phyloP scores from a whole-genome alignment of 1,140 invertebrate species.

The Drosophila nasuta region DNA sequence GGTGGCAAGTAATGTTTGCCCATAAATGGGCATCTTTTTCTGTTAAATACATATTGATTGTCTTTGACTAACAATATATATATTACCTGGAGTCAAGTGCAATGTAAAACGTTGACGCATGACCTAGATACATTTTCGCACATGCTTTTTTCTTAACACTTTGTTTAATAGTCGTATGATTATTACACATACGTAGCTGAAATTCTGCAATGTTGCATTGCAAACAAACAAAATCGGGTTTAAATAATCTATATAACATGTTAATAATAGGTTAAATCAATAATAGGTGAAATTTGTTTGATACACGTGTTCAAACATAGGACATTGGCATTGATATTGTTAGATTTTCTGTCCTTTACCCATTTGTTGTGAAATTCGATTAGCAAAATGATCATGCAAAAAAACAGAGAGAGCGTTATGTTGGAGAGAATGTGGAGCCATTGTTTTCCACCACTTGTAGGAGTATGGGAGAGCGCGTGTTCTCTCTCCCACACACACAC shows the following conservation, averaged over 20 bases:
- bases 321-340: constrained; percentile 15
- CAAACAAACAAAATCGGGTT: neutral
- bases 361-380: constrained; percentile 74
- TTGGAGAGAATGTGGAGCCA: neutral
- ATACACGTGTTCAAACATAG: constrained; percentile 4
- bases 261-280: neutral
- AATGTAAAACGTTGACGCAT: constrained; percentile 40
- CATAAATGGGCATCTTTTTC: neutral
- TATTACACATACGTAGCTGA: constrained; percentile 8
- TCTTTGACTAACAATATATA: neutral
- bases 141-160: neutral
- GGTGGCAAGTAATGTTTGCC: neutral
- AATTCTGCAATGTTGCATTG: neutral
- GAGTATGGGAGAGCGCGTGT: neutral
- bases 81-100: neutral
- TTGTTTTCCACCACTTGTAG: constrained; percentile 24
- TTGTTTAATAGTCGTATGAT: neutral
- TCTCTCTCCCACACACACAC: neutral
- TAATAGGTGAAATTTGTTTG: neutral
- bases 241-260: neutral
- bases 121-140: constrained; percentile 48
- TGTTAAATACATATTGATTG: neutral
- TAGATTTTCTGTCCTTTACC: constrained; percentile 14
- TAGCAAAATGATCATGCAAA: constrained; percentile 53
- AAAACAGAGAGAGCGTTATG: constrained; percentile 21